Base-by-base conservation (phyloP, 2,888 invertebrate genomes). In the Phaonia tiefii region DNA sequence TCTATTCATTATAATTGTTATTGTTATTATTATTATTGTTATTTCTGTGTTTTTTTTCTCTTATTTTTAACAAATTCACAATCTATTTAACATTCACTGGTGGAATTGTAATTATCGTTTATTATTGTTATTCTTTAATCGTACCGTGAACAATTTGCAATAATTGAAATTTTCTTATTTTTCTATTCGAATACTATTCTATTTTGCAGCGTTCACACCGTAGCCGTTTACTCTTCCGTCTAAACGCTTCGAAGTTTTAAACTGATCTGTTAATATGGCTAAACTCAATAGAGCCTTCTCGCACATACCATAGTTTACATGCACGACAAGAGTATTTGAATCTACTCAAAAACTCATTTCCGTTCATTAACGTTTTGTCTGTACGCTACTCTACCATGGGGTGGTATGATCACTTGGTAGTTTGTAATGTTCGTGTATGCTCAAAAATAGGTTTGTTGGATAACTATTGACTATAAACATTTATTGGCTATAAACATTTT, bases 261-360 rank as follows among this genome's bases (percentile, higher is more conserved):
- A 78, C 20, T 78, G 71, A 81, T 81, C 81, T 39, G 54, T 11
- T 56, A 63, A 72, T 70, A 44, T 46, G 17, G 60, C 54, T 39
- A 39, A 65, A 46, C 60, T 78, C 75, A 80, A 69, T 67, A 65
- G 46, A 78, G 71, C 67, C 75, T 67, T 74, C 71, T 39, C 22
- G 56, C 58, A 70, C 67, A 63, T 60, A 67, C 13, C n/a, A 60
- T n/a, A n/a, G n/a, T n/a, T 49, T 37, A 60, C 49, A 42, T 56
- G 25, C 69, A 69, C n/a, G n/a, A 31, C 31, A 31, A 31, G 44
- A 58, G 25, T 46, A 65, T 46, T 65, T 65, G 15, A 65, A 65
- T 65, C 65, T 46, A 46, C 80, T 80, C 80, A 80, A 80, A 76
- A 73, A 70, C 76, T 73, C 73, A 80, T 80, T 80, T 80, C 80